phyloP scores from a whole-genome alignment of 2,797 vertebrate species.

The Sebastes flavidus region DNA sequence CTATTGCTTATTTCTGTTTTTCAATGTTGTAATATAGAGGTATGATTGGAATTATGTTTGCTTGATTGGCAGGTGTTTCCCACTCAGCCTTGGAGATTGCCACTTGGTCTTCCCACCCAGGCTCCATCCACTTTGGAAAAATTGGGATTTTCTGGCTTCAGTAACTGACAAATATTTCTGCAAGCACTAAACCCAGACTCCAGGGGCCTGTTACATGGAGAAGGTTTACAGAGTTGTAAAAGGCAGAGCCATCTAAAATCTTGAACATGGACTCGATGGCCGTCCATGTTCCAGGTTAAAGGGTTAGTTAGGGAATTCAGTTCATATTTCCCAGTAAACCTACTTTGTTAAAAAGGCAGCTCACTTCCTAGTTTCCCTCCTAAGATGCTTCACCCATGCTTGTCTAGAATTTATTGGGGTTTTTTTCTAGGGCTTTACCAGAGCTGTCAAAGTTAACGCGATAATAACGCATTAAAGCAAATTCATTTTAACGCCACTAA shows the following conservation, averaged over 20 bases:
- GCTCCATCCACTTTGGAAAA: neutral
- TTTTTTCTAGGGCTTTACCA: too few species aligned
- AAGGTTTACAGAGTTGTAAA: neutral
- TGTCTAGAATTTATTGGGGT: rapidly evolving
- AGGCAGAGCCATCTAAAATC: neutral
- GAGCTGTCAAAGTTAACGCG: too few species aligned
- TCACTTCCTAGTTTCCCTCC: neutral
- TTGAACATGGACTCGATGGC: too few species aligned
- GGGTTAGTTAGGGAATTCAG: neutral
- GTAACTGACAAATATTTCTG: neutral
- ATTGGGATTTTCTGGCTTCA: neutral
- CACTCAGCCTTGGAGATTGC: neutral
- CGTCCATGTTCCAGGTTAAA: too few species aligned
- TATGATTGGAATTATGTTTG: neutral
- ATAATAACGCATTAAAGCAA: too few species aligned
- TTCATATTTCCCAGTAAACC: neutral
- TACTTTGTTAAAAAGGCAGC: neutral
- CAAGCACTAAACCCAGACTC: neutral
- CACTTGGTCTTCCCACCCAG: neutral
- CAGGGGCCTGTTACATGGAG: neutral
- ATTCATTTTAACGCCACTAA: too few species aligned
- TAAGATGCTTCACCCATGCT: neutral
- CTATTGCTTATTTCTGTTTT: neutral
- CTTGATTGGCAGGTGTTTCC: neutral
- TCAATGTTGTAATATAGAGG: neutral